Evolutionary conservation across 2,888 invertebrate genomes (phyloP), one percentile per base, ranked within the genome.

Genomic region (Dexiosoma caninum): DNA sequence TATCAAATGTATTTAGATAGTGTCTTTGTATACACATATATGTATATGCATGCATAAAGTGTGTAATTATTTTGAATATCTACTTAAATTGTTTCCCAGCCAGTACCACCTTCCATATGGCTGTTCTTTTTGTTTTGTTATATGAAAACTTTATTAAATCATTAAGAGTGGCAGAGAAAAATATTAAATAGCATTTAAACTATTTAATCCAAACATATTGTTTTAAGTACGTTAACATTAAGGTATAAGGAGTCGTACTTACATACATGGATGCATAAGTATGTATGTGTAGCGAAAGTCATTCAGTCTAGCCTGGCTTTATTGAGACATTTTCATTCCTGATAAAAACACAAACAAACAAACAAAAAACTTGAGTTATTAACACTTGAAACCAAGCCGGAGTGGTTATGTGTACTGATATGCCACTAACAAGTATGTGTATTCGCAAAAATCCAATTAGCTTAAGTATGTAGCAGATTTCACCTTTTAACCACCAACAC

Each of bases 341-440:
- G 51, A 23, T 77, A 27, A 37, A n/a, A n/a, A 66, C 21, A 7
- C 46, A 37, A 23, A 55, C 23, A 14, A 51, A 51, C 27, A 42
- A 35, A 62, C 62, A 46, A 77, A 64, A n/a, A 77, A 72, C 62
- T 77, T 77, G 62, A 77, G 72, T 81, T 81, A 81, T 81, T 77
- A 77, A 81, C 72, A 81, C 77, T 81, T 81, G 57, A 75, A 80
- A 70, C 75, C 79, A 80, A 66, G 51, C 53, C 71, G n/a, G 23
- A 59, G 55, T 35, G 32, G 8, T 4, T 19, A 7, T 35, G 35
- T 7, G 10, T 53, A 46, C 35, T 14, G 46, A 21, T 44, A 7
- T 30, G 21, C 30, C 16, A n/a, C 49, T 37, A 12, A 10, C 46
- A 67, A 42, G 12, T 30, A 35, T 53, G 23, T 21, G 23, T 40